Evolutionary conservation across 2,888 invertebrate species (phyloP).

Genomic region (Chorisops tibialis): DNA sequence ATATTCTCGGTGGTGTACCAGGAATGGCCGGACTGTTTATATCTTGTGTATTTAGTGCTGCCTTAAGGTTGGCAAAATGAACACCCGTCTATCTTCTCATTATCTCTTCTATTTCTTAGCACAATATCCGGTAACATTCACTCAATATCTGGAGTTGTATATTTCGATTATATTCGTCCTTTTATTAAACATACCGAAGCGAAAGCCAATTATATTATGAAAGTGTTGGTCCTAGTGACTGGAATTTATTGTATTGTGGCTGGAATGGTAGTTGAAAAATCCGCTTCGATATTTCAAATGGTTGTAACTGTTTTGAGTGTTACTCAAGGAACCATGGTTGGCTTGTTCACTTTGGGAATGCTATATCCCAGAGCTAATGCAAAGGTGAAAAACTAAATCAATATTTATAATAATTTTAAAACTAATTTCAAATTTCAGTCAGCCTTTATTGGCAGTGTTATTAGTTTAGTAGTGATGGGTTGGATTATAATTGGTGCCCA

Average conservation of each 20-base stretch:
- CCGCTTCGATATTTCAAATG: slow-evolving; percentile 53
- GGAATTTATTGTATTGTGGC: slow-evolving; percentile 60
- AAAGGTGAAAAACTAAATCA: no score
- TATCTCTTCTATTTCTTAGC: slow-evolving; percentile 43
- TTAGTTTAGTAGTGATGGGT: slow-evolving; percentile 20
- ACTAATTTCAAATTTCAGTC: slow-evolving; percentile 14
- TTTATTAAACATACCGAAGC: slow-evolving; percentile 49
- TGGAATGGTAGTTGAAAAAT: slow-evolving; percentile 42
- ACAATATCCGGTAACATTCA: slow-evolving; percentile 59
- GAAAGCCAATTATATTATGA: slow-evolving; percentile 52
- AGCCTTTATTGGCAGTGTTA: slow-evolving; percentile 25
- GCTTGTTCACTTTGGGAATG: slow-evolving; percentile 62
- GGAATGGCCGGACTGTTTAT: slow-evolving; percentile 62
- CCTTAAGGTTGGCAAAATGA: slow-evolving; percentile 57
- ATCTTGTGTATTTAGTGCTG: slow-evolving; percentile 61
- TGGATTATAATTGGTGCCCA: slow-evolving; percentile 25
- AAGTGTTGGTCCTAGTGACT: slow-evolving; percentile 42
- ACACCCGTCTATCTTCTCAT: not conserved
- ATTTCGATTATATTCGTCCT: slow-evolving; percentile 57
- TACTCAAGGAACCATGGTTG: slow-evolving; percentile 58
- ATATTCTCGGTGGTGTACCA: slow-evolving; percentile 53
- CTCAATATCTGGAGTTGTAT: slow-evolving; percentile 56
- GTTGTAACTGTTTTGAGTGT: slow-evolving; percentile 48
- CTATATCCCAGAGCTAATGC: slow-evolving; percentile 59
- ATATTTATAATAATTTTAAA: not conserved